A percentile compares a stretch with the other conserved stretches of the same genome.
phyloP scores from a whole-genome alignment of 2,888 invertebrate species.

The Zhuqinia jingwanae region DNA sequence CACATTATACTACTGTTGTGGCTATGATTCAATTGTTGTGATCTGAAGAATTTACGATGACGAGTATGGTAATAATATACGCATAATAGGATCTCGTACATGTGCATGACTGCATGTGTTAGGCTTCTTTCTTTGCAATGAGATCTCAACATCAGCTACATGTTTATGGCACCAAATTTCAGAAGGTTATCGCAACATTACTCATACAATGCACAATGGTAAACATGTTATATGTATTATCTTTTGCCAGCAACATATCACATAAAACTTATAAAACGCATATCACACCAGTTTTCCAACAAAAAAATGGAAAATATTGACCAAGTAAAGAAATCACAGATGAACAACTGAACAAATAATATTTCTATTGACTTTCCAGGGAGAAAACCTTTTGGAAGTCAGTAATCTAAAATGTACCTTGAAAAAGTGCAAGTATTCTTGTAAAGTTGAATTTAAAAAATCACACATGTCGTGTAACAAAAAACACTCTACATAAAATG shows the following conservation, averaged over 20 bases:
- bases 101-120: constrained; percentile 30
- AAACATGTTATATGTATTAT: not conserved
- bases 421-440: constrained; percentile 6
- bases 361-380: not conserved
- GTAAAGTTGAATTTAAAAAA: not conserved
- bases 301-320: not conserved
- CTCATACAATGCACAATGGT: not conserved
- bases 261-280: not conserved
- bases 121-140: constrained; percentile 1
- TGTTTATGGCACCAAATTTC: constrained; percentile 10
- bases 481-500: constrained; percentile 42
- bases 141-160: constrained; percentile 43
- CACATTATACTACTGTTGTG: too few relatives aligned
- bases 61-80: not conserved
- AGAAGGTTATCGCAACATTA: constrained; percentile 37
- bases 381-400: constrained; percentile 4
- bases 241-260: not conserved
- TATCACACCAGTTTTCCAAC: not conserved
- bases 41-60: too few relatives aligned
- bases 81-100: not conserved
- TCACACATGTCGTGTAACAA: not conserved
- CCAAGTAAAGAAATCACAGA: not conserved
- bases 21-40: not conserved
- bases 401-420: constrained; percentile 4
- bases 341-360: too few relatives aligned